Evolutionary conservation across 2,113 vertebrate species (phyloP).

Genomic region (Asarcornis scutulata): DNA sequence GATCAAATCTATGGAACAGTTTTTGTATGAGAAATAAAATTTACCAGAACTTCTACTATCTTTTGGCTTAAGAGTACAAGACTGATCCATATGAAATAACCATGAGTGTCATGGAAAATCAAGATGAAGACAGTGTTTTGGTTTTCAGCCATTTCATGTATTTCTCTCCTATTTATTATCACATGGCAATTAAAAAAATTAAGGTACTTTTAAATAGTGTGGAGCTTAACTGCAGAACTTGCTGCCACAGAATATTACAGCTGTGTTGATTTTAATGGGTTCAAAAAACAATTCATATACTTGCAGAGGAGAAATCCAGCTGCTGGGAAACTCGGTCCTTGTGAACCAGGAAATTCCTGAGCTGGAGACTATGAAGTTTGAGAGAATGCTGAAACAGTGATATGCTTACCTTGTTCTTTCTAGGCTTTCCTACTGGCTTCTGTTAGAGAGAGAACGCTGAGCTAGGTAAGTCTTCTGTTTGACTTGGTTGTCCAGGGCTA

Average conservation of each 20-base stretch:
- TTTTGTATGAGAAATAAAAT: not conserved
- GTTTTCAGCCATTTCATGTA: not conserved
- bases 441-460: not conserved
- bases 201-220: not conserved
- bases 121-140: conserved; percentile 23
- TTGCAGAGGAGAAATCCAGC: not conserved
- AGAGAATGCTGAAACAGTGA: not conserved
- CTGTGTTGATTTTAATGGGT: not conserved
- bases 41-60: not conserved
- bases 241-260: not conserved
- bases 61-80: not conserved
- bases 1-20: not conserved
- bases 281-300: not conserved
- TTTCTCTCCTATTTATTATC: not conserved
- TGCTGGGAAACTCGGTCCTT: not conserved
- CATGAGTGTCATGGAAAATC: not conserved
- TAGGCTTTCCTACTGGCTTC: conserved; percentile 3
- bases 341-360: not conserved
- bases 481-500: not conserved
- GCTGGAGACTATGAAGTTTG: not conserved
- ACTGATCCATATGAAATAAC: not conserved
- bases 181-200: not conserved
- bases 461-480: conserved; percentile 22
- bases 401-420: not conserved
- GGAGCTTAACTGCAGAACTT: not conserved